Percentiles rank a stretch among this genome's conserved stretches.
Conservation (phyloP, 2,113 vertebrate species). For the Microcebus lehilahytsara region DNA sequence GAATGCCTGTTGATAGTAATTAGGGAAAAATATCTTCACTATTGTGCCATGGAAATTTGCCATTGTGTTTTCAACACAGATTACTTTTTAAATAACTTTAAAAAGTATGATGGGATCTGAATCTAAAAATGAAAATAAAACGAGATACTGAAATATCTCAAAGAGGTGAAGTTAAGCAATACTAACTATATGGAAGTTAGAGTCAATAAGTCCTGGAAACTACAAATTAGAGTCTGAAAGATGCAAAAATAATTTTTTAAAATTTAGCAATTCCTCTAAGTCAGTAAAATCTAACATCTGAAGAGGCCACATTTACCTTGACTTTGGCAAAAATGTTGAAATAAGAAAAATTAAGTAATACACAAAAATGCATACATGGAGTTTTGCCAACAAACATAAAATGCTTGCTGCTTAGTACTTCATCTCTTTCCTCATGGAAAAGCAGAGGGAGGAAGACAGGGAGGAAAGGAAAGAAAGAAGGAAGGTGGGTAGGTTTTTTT, state of each 20-base stretch:
- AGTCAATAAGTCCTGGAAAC: background rate
- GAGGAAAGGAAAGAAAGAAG: background rate
- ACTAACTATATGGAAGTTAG: background rate
- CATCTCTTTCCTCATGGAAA: conserved; percentile 10
- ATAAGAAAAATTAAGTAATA: background rate
- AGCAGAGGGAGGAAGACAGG: background rate
- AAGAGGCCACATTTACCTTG: background rate
- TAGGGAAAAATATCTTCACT: background rate
- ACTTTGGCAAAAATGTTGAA: conserved; percentile 17
- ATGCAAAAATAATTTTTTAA: background rate
- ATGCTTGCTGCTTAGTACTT: background rate
- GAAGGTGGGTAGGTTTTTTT: background rate
- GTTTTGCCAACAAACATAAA: conserved; percentile 10
- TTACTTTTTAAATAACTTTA: background rate
- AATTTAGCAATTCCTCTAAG: conserved; percentile 8
- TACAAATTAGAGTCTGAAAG: conserved; percentile 1
- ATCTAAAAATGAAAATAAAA: conserved; percentile 1
- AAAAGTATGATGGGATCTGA: background rate
- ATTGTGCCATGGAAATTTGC: background rate
- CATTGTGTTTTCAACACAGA: background rate
- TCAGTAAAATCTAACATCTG: background rate
- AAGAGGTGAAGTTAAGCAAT: conserved; percentile 16
- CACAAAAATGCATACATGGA: background rate
- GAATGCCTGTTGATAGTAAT: background rate
- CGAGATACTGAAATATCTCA: background rate